A percentile compares a stretch with the other conserved stretches of the same genome.
phyloP scores from a whole-genome alignment of 2,888 invertebrate genomes.

The Stenotaenia linearis region DNA sequence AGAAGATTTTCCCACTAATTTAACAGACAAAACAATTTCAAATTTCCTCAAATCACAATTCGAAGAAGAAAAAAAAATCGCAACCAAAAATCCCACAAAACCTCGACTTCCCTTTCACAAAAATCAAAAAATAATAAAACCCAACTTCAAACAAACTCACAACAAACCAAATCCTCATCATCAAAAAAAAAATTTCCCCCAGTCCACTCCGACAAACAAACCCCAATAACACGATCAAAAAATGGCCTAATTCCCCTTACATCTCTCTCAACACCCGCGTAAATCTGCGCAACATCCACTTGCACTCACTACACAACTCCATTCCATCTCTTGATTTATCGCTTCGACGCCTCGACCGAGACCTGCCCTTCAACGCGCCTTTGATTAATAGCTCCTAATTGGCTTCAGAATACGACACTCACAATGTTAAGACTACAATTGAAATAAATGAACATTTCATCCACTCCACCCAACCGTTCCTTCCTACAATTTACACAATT shows the following conservation, averaged over 20 bases:
- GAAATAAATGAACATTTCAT: not conserved
- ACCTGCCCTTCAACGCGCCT: not conserved
- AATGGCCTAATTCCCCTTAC: not conserved
- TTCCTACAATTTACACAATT: too few relatives aligned
- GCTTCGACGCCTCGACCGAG: not conserved
- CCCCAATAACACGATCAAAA: not conserved
- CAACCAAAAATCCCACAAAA: too few relatives aligned
- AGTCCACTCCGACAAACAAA: not conserved
- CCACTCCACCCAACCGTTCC: not conserved
- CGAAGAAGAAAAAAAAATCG: too few relatives aligned
- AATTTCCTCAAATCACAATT: too few relatives aligned
- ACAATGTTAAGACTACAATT: not conserved
- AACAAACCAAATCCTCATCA: too few relatives aligned
- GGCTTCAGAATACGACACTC: not conserved
- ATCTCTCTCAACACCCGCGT: not conserved
- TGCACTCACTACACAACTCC: not conserved
- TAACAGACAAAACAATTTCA: too few relatives aligned
- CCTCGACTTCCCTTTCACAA: too few relatives aligned
- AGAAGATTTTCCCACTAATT: too few relatives aligned
- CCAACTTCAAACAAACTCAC: too few relatives aligned
- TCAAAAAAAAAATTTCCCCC: too few relatives aligned
- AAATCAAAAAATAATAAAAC: too few relatives aligned
- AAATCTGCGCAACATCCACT: not conserved
- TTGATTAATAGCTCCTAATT: slow-evolving; percentile 13
- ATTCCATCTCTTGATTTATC: not conserved